Base-by-base conservation (phyloP, 2,113 vertebrate genomes). In the Pterocles burchelli region DNA sequence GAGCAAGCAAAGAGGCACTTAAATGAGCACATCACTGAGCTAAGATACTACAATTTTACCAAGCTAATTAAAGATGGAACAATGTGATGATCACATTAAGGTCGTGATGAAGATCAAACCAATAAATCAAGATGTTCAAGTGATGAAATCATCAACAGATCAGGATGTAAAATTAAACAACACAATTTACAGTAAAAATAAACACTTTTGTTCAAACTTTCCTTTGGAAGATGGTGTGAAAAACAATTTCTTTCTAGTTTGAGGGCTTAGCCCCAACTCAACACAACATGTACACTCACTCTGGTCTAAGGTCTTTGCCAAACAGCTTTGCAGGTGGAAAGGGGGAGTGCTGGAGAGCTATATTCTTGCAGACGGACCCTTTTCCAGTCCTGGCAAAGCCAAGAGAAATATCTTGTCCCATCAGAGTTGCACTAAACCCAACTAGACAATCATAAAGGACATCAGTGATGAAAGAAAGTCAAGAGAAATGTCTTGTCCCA, bases 1-100 rank as follows among this genome's bases (percentile, higher is more conserved):
- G 62, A 95, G 49, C 66, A 95, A 94, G 90, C 88, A 94, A 58
- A 92, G 80, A 93, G 52, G 61, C 52, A 82, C 77, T 94, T 95
- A 91, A 65, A 89, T 89, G 75, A 95, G 33, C 66, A 89, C 52
- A 89, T 87, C 70, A 67, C 61, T 89, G 85, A 85, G 48, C 51
- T 93, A 85, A 95, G 89, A 87, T 18, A 82, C 70, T 48, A 85
- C 29, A 88, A 11, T 89, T 88, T 89, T 78, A 79, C 57, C 13
- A 17, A 75, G 57, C 45, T 78, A 88, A 94, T 93, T 93, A 93
- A 82, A 87, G 88, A 75, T 11, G 48, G 79, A 73, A 89, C 25
- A 93, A 84, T 89, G 52, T 52, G 57, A 91, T 70, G 41, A 83
- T 79, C 71, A 63, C n/a, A 65, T 85, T 65, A 82, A 96, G 89